These are phyloP conservation scores for Grammomys dolichurus DNA, from an alignment of 2,113 vertebrate species.

Conservation along the genomic window DNA sequence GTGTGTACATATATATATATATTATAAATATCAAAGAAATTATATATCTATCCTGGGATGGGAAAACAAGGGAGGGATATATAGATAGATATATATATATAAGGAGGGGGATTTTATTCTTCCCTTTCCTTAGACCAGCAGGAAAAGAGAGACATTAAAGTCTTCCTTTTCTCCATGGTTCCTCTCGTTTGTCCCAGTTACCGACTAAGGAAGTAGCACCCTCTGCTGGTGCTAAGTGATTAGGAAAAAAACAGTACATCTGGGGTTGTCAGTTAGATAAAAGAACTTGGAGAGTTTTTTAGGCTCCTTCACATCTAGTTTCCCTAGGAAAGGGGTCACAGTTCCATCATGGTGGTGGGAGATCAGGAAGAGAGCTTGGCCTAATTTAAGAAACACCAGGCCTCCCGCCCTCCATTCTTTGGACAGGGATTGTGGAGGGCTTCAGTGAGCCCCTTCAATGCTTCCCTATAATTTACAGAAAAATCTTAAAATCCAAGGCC, in stretches of 20 bases:
- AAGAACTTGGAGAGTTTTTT: conserved; percentile 48
- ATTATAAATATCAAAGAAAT: conserved; percentile 87
- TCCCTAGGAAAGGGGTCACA: conserved; percentile 57
- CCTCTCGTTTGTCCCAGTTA: conserved; percentile 45
- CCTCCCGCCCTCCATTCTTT: not conserved
- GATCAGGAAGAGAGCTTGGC: conserved; percentile 56
- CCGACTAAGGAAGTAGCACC: conserved; percentile 60
- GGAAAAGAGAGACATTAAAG: conserved; percentile 39
- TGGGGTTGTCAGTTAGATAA: conserved; percentile 46
- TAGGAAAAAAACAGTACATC: conserved; percentile 48
- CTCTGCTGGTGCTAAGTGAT: conserved; percentile 55
- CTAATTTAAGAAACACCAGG: not conserved
- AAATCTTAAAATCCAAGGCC: conserved; percentile 76
- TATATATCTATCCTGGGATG: conserved; percentile 87
- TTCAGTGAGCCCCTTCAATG: conserved; percentile 38
- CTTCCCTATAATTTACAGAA: conserved; percentile 27
- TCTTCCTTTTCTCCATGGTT: conserved; percentile 33
- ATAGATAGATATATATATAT: conserved; percentile 18
- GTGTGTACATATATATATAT: conserved; percentile 87
- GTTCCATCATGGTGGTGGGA: not conserved
- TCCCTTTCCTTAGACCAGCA: conserved; percentile 48
- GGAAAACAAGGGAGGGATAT: conserved; percentile 76
- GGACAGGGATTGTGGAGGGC: not conserved
- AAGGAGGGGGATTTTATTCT: conserved; percentile 28
- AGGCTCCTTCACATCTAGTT: conserved; percentile 70